Base-by-base conservation (phyloP, 2,797 vertebrate genomes). In the Pseudomugil gertrudae region DNA sequence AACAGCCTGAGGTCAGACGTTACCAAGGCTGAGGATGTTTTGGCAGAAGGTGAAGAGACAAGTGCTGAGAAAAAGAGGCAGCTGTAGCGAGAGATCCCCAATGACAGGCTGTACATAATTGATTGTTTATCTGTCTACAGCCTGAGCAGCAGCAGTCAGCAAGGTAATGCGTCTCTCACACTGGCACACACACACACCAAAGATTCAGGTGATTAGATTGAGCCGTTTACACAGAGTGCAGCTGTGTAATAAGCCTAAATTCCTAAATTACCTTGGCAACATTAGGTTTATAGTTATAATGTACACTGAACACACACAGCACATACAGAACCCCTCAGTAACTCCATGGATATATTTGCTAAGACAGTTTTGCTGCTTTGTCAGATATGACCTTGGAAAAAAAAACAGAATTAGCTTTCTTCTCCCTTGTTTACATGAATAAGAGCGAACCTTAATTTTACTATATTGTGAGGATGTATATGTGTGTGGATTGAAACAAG, bases 71-170 rank as follows among this genome's bases (percentile, higher is more conserved):
- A 74, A 72, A 71, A 57, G 27, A 35, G 63, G 52, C 69, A 56
- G 71, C 74, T 62, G 21, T 45, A 67, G 47, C 69, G 68, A 73
- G 64, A 72, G 72, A 73, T 90, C 87, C 85, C 87, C 29, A 74
- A 59, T 86, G 89, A 90, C 88, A 84, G 87, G 62, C 87, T 90
- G 85, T 91, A 90, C 86, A 93, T 93, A 92, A 94, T 91, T 92
- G 90, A 94, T 93, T 93, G 89, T 93, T 92, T 93, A 88, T 92
- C 91, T 87, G 90, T 89, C 85, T 83, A 43, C 87, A 84, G 85
- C 83, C 84, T 84, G 83, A 89, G 84, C 77, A 69, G 80, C 81
- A 78, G 80, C 72, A 87, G 80, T 61, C 72, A 60, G 70, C 14
- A 14, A 84, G 67, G 82, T 84, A 79, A 74, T 74, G 74, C 68